These are phyloP conservation scores for Dryobota labecula DNA, from an alignment of 2,888 invertebrate genomes.

Conservation along the genomic window DNA sequence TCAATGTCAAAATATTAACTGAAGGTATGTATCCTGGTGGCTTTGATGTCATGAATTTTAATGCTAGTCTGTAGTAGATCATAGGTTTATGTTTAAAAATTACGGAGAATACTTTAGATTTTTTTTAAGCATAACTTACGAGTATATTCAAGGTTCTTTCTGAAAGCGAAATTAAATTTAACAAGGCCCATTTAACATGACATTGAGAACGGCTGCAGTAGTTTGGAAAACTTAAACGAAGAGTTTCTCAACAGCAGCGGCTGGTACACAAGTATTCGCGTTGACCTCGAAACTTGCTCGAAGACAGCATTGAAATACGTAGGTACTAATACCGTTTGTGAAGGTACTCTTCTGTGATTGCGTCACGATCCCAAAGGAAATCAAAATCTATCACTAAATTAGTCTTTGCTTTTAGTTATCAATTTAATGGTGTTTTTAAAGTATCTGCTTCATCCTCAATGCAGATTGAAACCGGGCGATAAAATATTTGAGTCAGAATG, in stretches of 20 bases:
- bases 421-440: slow-evolving; percentile 32
- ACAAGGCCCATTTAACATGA: slow-evolving; percentile 27
- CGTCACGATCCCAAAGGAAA: slow-evolving; percentile 63
- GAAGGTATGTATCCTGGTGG: slow-evolving; percentile 19
- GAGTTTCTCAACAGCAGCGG: slow-evolving; percentile 46
- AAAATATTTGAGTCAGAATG: neutral
- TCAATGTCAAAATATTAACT: slow-evolving; percentile 30
- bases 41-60: slow-evolving; percentile 48
- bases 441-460: neutral
- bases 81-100: neutral
- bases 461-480: neutral
- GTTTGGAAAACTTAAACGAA: slow-evolving; percentile 57
- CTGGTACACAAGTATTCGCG: slow-evolving; percentile 44
- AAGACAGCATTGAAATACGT: slow-evolving; percentile 42
- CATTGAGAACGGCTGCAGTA: slow-evolving; percentile 56
- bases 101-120: neutral
- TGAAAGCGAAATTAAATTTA: slow-evolving; percentile 47
- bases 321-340: slow-evolving; percentile 33
- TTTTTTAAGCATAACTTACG: slow-evolving; percentile 12
- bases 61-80: slow-evolving; percentile 15
- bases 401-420: slow-evolving; percentile 36
- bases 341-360: slow-evolving; percentile 55
- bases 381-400: slow-evolving; percentile 58
- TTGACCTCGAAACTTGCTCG: slow-evolving; percentile 58
- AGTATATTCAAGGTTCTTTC: slow-evolving; percentile 22